phyloP scores from a whole-genome alignment of 2,113 vertebrate species.

The Tragelaphus buxtoni region DNA sequence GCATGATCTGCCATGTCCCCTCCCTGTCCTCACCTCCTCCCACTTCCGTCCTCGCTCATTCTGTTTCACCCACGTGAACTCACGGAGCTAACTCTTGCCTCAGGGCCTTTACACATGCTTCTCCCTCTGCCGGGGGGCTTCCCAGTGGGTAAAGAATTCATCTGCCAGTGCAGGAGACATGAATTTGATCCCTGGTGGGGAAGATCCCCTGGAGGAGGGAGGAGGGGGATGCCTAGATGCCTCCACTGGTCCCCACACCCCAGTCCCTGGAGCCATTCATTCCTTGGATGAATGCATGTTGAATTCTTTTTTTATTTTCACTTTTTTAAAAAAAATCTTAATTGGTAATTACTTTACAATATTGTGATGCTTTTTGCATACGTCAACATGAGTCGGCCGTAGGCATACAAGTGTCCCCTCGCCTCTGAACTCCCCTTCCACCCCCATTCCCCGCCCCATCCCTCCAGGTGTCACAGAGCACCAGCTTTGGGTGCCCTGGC shows the following conservation, averaged over 20 bases:
- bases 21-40: background rate
- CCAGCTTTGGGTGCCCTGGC: background rate
- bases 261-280: background rate
- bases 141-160: background rate
- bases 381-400: background rate
- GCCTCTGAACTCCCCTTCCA: background rate
- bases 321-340: background rate
- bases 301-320: background rate
- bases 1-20: background rate
- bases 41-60: background rate
- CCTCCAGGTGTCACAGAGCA: background rate
- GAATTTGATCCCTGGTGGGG: background rate
- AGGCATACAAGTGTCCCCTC: background rate
- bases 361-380: background rate
- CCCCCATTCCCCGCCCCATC: background rate
- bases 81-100: background rate
- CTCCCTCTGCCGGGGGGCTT: background rate
- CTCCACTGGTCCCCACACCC: background rate
- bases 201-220: background rate
- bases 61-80: background rate
- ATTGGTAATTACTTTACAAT: background rate
- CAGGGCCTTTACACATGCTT: background rate
- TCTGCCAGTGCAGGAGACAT: background rate
- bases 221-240: background rate
- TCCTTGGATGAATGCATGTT: background rate